These are phyloP conservation scores for Terebella lapidaria DNA, from an alignment of 2,888 invertebrate genomes.

Conservation along the genomic window DNA sequence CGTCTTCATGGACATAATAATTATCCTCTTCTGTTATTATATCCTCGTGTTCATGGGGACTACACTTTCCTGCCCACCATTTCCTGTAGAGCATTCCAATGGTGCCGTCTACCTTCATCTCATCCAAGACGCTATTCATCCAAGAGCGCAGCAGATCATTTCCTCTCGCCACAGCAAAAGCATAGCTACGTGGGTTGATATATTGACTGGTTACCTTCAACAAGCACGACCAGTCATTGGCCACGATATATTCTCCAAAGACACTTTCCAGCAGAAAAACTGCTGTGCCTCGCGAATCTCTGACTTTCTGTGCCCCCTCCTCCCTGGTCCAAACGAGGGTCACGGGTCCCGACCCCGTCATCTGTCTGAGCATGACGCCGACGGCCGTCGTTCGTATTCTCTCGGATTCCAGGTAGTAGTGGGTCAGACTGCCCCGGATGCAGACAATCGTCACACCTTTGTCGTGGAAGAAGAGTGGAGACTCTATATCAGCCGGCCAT, in stretches of 20 bases:
- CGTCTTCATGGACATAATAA: too few relatives aligned
- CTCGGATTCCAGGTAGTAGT: background rate
- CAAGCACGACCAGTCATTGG: background rate
- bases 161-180: background rate
- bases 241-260: background rate
- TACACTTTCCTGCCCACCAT: background rate
- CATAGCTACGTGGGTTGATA: background rate
- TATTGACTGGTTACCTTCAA: background rate
- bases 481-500: background rate
- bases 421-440: background rate
- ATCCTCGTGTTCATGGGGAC: too few relatives aligned
- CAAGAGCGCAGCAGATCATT: background rate
- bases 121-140: background rate
- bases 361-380: background rate
- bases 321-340: background rate
- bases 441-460: background rate
- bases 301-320: background rate
- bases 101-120: background rate
- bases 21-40: too few relatives aligned
- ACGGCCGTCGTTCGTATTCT: background rate
- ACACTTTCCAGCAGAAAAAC: background rate
- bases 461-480: background rate
- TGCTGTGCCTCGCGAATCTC: background rate
- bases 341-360: background rate
- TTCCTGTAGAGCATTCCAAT: background rate